A percentile compares a stretch with the other conserved stretches of the same genome.
These are phyloP conservation scores for Tetramorium bicarinatum DNA, from an alignment of 2,888 invertebrate species.

Conservation along the genomic window DNA sequence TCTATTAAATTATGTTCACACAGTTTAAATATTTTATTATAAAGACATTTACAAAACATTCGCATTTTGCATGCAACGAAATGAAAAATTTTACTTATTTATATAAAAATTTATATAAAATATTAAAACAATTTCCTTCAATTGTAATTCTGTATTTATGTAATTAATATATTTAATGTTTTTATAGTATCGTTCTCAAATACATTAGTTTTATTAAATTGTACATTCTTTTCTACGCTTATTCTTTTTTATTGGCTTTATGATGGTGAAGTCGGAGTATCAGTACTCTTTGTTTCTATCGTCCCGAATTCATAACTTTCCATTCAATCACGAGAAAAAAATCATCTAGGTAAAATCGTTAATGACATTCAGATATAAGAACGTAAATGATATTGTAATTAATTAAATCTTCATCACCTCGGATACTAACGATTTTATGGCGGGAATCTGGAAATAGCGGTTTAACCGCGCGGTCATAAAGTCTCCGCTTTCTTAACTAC, in stretches of 20 bases:
- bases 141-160: background rate
- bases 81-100: background rate
- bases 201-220: background rate
- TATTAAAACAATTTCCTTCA: background rate
- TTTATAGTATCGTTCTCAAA: background rate
- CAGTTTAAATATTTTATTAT: constrained; percentile 37
- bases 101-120: constrained; percentile 26
- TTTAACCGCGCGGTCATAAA: constrained; percentile 34
- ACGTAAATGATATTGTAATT: constrained; percentile 17
- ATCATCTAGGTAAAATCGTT: background rate
- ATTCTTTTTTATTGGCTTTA: background rate
- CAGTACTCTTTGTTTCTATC: background rate
- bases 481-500: constrained; percentile 28
- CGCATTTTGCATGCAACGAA: background rate
- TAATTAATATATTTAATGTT: constrained; percentile 2
- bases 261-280: background rate
- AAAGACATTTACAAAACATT: constrained; percentile 23
- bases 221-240: background rate
- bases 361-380: background rate
- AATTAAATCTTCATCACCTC: constrained; percentile 1
- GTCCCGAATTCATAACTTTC: background rate
- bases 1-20: constrained; percentile 28
- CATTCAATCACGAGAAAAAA: background rate
- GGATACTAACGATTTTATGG: constrained; percentile 13
- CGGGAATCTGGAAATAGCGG: constrained; percentile 19